A percentile compares a stretch with the other conserved stretches of the same genome.
phyloP scores from a whole-genome alignment of 2,888 invertebrate genomes.

The Andrena hattorfiana region DNA sequence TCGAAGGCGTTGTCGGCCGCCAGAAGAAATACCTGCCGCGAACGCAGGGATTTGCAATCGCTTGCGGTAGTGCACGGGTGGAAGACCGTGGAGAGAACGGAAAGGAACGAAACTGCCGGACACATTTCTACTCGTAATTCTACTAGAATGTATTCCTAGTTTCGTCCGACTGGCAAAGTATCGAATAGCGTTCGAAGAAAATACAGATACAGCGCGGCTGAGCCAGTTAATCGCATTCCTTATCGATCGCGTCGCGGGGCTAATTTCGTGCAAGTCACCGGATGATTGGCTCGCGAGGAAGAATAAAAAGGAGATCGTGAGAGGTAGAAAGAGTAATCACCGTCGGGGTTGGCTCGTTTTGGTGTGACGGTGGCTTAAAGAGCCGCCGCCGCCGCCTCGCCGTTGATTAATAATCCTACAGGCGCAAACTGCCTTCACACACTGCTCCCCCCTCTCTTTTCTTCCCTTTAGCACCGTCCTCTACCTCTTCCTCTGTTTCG shows the following conservation, averaged over 20 bases:
- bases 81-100: too few relatives aligned
- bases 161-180: not conserved
- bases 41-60: too few relatives aligned
- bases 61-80: too few relatives aligned
- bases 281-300: conserved; percentile 58
- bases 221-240: conserved; percentile 48
- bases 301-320: conserved; percentile 40
- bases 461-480: not conserved
- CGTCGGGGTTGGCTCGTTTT: conserved; percentile 32
- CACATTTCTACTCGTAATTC: too few relatives aligned
- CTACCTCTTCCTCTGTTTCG: not conserved
- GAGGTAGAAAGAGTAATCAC: conserved; percentile 56
- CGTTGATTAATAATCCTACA: conserved; percentile 74
- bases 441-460: not conserved
- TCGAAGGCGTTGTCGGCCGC: too few relatives aligned
- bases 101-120: too few relatives aligned
- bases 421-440: conserved; percentile 65
- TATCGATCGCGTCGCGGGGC: conserved; percentile 64
- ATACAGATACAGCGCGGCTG: conserved; percentile 24
- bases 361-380: conserved; percentile 67
- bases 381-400: conserved; percentile 65
- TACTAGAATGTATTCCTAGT: not conserved
- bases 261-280: conserved; percentile 70
- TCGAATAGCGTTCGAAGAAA: conserved; percentile 45
- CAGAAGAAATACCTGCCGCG: too few relatives aligned